A percentile compares a stretch with the other conserved stretches of the same genome.
These are phyloP conservation scores for Esox niger DNA, from an alignment of 2,113 vertebrate genomes.

Conservation along the genomic window DNA sequence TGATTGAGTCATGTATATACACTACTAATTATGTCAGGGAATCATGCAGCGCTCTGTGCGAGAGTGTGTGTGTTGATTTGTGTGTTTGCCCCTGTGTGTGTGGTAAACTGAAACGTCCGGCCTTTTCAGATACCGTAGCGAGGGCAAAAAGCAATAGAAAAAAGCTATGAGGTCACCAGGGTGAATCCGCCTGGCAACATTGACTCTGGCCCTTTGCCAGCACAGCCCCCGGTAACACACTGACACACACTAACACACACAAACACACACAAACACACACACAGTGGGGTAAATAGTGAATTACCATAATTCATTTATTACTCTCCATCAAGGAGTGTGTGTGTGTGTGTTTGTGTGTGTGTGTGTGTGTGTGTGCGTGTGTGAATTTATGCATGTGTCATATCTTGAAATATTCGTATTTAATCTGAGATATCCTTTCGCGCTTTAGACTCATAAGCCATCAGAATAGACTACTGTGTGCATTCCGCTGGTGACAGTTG, in stretches of 20 bases:
- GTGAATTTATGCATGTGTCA: too few relatives aligned
- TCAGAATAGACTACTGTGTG: background rate
- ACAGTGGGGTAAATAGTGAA: constrained; percentile 9
- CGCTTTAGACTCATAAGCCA: too few relatives aligned
- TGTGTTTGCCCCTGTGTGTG: background rate
- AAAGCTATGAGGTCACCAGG: constrained; percentile 23
- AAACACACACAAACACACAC: background rate
- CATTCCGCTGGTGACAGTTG: background rate
- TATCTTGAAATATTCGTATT: too few relatives aligned
- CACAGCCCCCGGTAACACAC: constrained; percentile 6
- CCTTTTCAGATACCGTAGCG: constrained; percentile 23
- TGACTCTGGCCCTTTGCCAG: constrained; percentile 28
- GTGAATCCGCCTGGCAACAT: constrained; percentile 25
- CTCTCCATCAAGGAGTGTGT: background rate
- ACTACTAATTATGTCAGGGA: constrained; percentile 34
- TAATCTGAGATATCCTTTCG: too few relatives aligned
- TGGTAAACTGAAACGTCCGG: constrained; percentile 10
- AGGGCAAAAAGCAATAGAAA: constrained; percentile 4
- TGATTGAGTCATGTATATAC: constrained; percentile 31
- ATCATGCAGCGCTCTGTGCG: constrained; percentile 2
- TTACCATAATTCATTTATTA: background rate
- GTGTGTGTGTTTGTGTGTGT: too few relatives aligned
- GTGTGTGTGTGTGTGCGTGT: too few relatives aligned
- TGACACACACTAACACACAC: constrained; percentile 1
- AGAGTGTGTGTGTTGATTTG: background rate